Percentiles rank a stretch among this genome's conserved stretches.
phyloP scores from a whole-genome alignment of 2,113 vertebrate genomes.

The Propithecus coquereli region DNA sequence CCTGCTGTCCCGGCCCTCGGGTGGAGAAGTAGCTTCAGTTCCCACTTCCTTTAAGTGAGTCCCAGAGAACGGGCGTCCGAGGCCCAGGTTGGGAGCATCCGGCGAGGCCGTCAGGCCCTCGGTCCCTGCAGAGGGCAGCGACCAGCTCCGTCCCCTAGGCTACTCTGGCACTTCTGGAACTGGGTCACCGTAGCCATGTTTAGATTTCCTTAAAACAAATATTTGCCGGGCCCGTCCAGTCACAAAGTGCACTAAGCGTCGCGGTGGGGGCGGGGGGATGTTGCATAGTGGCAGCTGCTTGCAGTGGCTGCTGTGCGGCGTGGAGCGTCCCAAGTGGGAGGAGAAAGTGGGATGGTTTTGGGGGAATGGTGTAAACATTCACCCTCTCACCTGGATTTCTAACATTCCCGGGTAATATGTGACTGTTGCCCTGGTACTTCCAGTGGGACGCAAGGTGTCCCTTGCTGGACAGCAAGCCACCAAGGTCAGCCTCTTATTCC shows the following conservation, averaged over 20 bases:
- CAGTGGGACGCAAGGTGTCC: neutral
- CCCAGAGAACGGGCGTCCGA: too few relatives aligned
- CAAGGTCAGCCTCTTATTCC: neutral
- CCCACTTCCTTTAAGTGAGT: neutral
- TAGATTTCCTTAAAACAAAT: slow-evolving; percentile 68
- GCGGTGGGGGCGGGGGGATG: neutral
- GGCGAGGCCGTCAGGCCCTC: accelerated
- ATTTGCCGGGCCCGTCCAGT: slow-evolving; percentile 28
- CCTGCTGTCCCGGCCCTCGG: neutral
- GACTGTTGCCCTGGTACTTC: neutral
- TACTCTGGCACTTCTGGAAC: neutral
- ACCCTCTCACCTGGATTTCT: too few relatives aligned
- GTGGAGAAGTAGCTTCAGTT: too few relatives aligned
- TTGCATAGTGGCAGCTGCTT: neutral
- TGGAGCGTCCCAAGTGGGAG: neutral
- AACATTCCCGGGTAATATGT: neutral
- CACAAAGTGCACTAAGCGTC: neutral
- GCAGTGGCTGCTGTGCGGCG: neutral
- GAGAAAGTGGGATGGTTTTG: neutral
- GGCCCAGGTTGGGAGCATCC: neutral
- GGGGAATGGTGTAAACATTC: accelerated
- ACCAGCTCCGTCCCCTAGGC: accelerated
- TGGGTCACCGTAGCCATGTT: neutral
- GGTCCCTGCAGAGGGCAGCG: accelerated
- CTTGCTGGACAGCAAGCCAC: neutral